Evolutionary conservation across 2,888 invertebrate species (phyloP), one percentile per base, ranked within the genome.

Genomic region (Aethes cnicana): DNA sequence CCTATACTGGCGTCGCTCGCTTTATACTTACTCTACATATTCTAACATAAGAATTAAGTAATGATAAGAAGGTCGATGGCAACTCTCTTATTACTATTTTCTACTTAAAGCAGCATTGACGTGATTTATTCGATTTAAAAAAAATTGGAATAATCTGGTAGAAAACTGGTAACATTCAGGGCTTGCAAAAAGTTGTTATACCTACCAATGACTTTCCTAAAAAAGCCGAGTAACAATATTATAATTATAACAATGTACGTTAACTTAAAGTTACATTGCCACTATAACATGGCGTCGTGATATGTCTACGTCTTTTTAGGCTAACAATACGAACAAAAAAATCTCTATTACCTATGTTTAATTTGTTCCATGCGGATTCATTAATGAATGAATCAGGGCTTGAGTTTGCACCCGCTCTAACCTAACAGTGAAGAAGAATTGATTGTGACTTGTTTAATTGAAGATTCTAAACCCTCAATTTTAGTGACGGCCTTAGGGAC

Each of bases 261-360:
- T 32, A 33, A 43, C 16, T 35, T 28, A 36, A 49, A 28, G 16
- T 18, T 39, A 46, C 44, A 32, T 33, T 33, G 32, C 50, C 50
- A 52, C 14, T 52, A 52, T 18, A 52, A 52, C 50, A 52, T 52
- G 44, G 52, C 52, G 33, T 32, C 20, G 52, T 52, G 52, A 52
- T 52, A 52, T 52, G 52, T 52, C 46, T 52, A 52, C 46, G 11
- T 52, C 52, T 18, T 9, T 39, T 46, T 50, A 50, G 32, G 25
- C 39, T 52, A 46, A 37, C 20, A 44, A 23, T 25, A 25, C 17
- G 21, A 28, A 30, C 5, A 17, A 32, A 25, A 30, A 44, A 43
- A 43, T 14, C 4, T 20, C n/a, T 12, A 20, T 11, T 4, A 41
- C 3, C 1, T 23, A 8, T 36, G 43, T 36, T 36, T 14, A 49